Evolutionary conservation across 2,113 vertebrate genomes (phyloP), one percentile per base, ranked within the genome.

Genomic region (Grallaria varia): DNA sequence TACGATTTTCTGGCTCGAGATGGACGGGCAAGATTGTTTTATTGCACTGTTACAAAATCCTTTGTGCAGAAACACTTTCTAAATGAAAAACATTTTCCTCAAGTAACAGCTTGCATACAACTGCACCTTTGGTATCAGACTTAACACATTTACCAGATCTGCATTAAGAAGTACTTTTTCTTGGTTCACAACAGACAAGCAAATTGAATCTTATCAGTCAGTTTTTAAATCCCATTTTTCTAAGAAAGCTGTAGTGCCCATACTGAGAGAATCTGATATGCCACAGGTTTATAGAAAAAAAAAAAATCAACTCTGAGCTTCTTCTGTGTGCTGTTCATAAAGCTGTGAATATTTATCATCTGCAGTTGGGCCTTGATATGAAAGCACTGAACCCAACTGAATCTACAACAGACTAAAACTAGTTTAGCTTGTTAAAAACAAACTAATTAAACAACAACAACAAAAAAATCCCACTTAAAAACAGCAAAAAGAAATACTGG

Each of bases 11-110:
- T 14, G 2, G 35, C 79, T 87, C 58, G 75, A 55, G 75, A 84
- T 50, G 63, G 85, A 90, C 67, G 20, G 49, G n/a, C 44, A 84
- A 72, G 52, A 84, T 76, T 49, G 56, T 62, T 93, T 87, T 89
- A 93, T 50, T 92, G 81, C 67, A 49, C 53, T 59, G 71, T 74
- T 92, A 95, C 21, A 91, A 80, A 93, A 73, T 42, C 47, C 47
- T 94, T 81, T 83, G 52, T 85, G 85, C 66, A 96, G 90, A 76
- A 89, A 95, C 49, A 71, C 27, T 66, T 96, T 77, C 67, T 89
- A 92, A 90, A 90, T 79, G 31, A 82, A 95, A 94, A 81, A 35
- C 59, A 93, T 67, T 73, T 84, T 73, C 40, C 7, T 42, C 24
- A 53, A 74, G 1, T 58, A 90, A 88, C 75, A 95, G 85, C 72